phyloP scores from a whole-genome alignment of 2,888 invertebrate genomes.

The Gymnosoma rotundatum region DNA sequence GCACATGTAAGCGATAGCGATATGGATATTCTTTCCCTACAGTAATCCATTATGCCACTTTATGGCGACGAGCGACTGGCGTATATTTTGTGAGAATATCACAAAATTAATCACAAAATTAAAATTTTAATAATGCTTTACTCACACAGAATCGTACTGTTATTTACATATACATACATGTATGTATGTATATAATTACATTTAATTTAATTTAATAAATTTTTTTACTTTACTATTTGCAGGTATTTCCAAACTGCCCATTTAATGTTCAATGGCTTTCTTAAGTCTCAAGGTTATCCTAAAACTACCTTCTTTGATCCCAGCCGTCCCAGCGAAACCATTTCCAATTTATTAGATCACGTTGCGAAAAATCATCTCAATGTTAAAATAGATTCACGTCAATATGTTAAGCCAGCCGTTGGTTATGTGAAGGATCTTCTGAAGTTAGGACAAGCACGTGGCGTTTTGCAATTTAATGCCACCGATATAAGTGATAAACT shows the following conservation, averaged over 20 bases:
- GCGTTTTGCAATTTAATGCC: slow-evolving; percentile 87
- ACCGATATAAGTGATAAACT: slow-evolving; percentile 89
- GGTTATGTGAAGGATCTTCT: slow-evolving; percentile 88
- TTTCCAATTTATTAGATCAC: slow-evolving; percentile 87
- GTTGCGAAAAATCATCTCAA: slow-evolving; percentile 87
- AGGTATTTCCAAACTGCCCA: slow-evolving; percentile 88
- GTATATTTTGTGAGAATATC: too few species aligned
- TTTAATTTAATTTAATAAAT: too few species aligned
- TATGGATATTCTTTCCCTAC: too few species aligned
- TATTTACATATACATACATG: too few species aligned
- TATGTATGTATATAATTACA: too few species aligned
- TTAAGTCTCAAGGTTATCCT: slow-evolving; percentile 89
- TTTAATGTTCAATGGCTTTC: slow-evolving; percentile 88
- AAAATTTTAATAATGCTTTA: too few species aligned
- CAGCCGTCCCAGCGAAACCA: slow-evolving; percentile 87
- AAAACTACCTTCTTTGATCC: slow-evolving; percentile 88
- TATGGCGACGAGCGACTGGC: too few species aligned
- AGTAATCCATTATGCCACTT: too few species aligned
- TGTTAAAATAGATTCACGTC: slow-evolving; percentile 87
- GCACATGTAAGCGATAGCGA: too few species aligned
- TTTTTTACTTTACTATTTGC: slow-evolving; percentile 63
- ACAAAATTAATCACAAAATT: too few species aligned
- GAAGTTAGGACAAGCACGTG: slow-evolving; percentile 87
- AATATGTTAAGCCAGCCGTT: slow-evolving; percentile 89
- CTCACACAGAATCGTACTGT: too few species aligned